Evolutionary conservation across 2,113 vertebrate species (phyloP).

Genomic region (Uria lomvia): DNA sequence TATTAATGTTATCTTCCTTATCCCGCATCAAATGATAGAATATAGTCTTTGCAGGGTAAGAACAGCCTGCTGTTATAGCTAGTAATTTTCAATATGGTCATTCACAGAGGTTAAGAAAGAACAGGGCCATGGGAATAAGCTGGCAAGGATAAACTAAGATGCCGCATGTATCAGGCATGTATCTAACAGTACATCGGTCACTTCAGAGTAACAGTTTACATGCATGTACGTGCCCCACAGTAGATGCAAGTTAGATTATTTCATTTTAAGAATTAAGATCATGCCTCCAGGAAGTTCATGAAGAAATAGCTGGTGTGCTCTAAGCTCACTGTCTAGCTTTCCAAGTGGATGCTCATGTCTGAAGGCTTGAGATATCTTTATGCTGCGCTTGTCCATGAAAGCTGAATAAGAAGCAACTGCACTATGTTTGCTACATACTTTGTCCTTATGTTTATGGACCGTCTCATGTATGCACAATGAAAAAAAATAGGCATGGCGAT

Average conservation of each 20-base stretch:
- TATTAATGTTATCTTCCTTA: not conserved
- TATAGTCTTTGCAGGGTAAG: not conserved
- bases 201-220: not conserved
- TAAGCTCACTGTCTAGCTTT: not conserved
- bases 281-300: not conserved
- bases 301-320: not conserved
- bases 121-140: not conserved
- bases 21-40: not conserved
- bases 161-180: fast-evolving
- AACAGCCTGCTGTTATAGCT: not conserved
- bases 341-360: not conserved
- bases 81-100: not conserved
- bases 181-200: not conserved
- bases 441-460: not conserved
- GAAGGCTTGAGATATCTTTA: not conserved
- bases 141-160: not conserved
- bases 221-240: not conserved
- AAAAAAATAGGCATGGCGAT: not conserved
- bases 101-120: not conserved
- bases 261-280: not conserved
- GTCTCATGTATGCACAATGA: not conserved
- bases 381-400: not conserved
- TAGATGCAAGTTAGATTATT: not conserved
- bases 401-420: not conserved
- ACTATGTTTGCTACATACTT: not conserved